Base-by-base conservation (phyloP, 2,888 invertebrate species). In the Dinocampus coccinellae region DNA sequence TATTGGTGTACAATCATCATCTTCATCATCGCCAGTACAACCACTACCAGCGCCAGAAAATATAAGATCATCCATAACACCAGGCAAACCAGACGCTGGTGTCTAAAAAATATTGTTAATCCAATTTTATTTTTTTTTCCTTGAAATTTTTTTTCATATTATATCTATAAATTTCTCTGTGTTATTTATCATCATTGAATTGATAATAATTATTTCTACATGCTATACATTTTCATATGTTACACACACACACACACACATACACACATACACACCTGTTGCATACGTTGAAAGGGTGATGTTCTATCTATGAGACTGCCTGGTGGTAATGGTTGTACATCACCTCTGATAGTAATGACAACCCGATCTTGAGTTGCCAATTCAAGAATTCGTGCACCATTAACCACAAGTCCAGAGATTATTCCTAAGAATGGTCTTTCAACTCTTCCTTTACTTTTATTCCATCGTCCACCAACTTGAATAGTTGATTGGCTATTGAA, bases 401-500 rank as follows among this genome's bases (percentile, higher is more conserved):
- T 97, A 69, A 96, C 93, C 13, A 96, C 97, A 10, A 97, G 89
- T 0, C 98, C 98, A 2, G 97, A 94, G 70, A 97, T 91, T 34
- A 96, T 93, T 0, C 98, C 98, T 71, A 93, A 91, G 89, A 97
- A 97, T 1, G 96, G 92, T 52, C 95, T 90, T 81, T 93, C 93
- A 62, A 95, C 92, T 75, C 91, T 88, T 66, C 91, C 91, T 80
- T 92, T 92, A 64, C 92, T 91, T 71, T 90, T 88, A 74, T 93
- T 93, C 89, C 93, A 93, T 84, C 93, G 92, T 0, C 97, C 97
- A 4, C 98, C 98, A 33, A 97, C 92, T 79, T 95, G 94, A 53
- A 98, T 93, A 57, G 93, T 93, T 1, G 96, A 93, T 91, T 97
- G 97, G 82, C 94, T 94, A 89, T 98, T 97, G 90, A 98, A 97